Conservation (phyloP, 2,113 vertebrate genomes). For the Proterorhinus semilunaris region DNA sequence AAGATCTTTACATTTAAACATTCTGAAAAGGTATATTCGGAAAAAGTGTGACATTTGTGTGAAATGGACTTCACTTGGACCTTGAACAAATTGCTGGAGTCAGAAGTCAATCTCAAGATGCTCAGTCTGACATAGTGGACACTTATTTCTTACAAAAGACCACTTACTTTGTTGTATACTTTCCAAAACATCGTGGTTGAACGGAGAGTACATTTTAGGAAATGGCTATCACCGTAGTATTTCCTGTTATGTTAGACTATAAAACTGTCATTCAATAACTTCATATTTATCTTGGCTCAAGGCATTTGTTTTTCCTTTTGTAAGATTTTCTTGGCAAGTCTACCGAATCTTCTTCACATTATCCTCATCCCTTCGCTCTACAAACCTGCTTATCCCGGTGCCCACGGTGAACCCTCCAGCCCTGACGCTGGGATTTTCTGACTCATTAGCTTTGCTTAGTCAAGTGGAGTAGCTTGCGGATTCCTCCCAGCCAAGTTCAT, state of each 20-base stretch:
- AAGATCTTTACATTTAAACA: not conserved
- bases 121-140: too few species aligned
- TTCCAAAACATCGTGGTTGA: too few species aligned
- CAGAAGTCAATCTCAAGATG: too few species aligned
- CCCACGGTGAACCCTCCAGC: slow-evolving; percentile 65
- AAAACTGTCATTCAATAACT: too few species aligned
- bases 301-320: not conserved
- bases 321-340: not conserved
- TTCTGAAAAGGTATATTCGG: not conserved
- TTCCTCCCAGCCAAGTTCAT: slow-evolving; percentile 73
- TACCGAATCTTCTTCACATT: slow-evolving; percentile 23
- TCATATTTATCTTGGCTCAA: not conserved
- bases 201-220: too few species aligned
- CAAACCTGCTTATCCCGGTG: slow-evolving; percentile 57
- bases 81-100: too few species aligned
- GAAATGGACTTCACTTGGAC: too few species aligned
- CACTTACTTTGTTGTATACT: too few species aligned
- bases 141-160: too few species aligned
- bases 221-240: too few species aligned
- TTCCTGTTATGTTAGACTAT: too few species aligned
- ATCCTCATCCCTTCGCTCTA: slow-evolving; percentile 12
- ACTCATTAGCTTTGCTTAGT: slow-evolving; percentile 74
- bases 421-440: slow-evolving; percentile 68
- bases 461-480: slow-evolving; percentile 67
- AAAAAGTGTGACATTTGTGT: not conserved